Evolutionary conservation across 2,888 invertebrate genomes (phyloP).

Genomic region (Drosophila cognata): DNA sequence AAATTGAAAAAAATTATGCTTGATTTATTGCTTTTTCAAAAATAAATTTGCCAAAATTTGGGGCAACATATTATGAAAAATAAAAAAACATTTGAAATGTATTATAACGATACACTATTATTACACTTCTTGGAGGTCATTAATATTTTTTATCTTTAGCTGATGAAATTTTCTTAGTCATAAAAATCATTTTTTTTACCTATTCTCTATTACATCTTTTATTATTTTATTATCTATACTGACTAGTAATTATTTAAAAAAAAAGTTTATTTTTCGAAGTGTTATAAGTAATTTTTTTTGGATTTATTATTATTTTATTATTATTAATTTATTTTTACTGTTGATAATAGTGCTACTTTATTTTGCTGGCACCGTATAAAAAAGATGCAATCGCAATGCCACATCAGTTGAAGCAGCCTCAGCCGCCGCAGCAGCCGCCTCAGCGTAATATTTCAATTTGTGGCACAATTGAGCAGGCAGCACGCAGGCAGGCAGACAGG

Average conservation of each 20-base stretch:
- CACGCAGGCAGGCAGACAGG: conserved; percentile 13
- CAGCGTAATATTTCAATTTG: conserved; percentile 74
- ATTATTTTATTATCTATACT: not conserved
- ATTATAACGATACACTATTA: too few species aligned
- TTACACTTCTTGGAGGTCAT: too few species aligned
- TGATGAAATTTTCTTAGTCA: not conserved
- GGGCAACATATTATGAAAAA: not conserved
- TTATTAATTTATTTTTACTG: not conserved
- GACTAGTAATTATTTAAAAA: not conserved
- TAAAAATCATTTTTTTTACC: not conserved
- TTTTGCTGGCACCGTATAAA: not conserved
- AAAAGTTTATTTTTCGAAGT: not conserved
- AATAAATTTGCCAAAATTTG: not conserved
- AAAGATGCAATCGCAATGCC: conserved; percentile 15
- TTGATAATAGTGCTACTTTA: not conserved
- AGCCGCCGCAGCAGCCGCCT: conserved; percentile 17
- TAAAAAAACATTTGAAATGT: not conserved
- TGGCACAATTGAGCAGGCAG: conserved; percentile 57
- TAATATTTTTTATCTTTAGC: not conserved
- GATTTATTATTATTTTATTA: not conserved
- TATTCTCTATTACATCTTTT: not conserved
- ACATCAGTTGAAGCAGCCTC: conserved; percentile 12
- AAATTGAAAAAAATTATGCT: not conserved
- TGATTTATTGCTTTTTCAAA: not conserved
- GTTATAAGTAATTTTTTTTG: not conserved